Percentiles rank a stretch among this genome's conserved stretches.
These are phyloP conservation scores for Lophius americanus DNA, from an alignment of 2,797 vertebrate species.

Conservation along the genomic window DNA sequence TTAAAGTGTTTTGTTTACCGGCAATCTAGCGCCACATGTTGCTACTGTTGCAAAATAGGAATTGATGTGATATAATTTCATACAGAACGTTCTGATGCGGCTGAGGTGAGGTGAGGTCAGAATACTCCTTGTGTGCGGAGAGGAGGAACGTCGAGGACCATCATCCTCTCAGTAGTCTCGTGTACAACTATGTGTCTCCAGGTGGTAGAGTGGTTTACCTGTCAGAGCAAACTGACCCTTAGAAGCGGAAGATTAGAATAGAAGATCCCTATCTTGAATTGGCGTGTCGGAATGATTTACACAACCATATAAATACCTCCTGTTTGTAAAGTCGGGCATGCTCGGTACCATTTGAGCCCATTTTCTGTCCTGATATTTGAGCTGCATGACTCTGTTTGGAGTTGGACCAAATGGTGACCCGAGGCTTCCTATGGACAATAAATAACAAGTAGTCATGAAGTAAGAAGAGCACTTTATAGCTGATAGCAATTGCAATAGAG, in stretches of 20 bases:
- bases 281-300: no score
- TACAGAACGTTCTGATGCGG: not conserved
- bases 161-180: not conserved
- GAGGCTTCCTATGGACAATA: no score
- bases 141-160: not conserved
- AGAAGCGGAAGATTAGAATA: conserved; percentile 13
- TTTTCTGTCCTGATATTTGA: no score
- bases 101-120: conserved; percentile 4
- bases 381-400: no score
- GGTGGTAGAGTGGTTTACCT: conserved; percentile 4
- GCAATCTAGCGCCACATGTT: not conserved
- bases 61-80: conserved; percentile 1
- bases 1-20: conserved; percentile 13
- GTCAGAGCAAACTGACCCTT: conserved; percentile 20
- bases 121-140: not conserved
- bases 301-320: no score
- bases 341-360: no score
- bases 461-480: no score
- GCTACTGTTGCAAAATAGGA: conserved; percentile 6
- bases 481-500: no score
- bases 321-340: no score
- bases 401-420: no score
- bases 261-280: no score
- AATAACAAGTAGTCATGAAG: no score
- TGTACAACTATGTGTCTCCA: conserved; percentile 10